A percentile compares a stretch with the other conserved stretches of the same genome.
Evolutionary conservation across 2,888 invertebrate genomes (phyloP).

Genomic region (Sinodicranocentrus sp.): DNA sequence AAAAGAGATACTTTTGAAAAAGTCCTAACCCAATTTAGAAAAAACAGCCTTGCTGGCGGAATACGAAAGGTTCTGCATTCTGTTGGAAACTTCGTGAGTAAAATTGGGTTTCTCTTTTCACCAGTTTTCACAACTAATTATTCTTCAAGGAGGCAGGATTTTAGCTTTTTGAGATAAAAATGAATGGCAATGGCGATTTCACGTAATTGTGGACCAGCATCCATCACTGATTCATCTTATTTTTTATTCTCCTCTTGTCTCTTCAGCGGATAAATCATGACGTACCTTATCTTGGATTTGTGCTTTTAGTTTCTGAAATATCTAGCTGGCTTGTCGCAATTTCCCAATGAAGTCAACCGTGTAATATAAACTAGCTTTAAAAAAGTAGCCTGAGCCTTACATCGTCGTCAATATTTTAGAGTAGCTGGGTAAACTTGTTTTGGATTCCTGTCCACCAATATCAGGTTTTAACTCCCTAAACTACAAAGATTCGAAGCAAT

Average conservation of each 20-base stretch:
- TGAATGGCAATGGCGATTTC: neutral
- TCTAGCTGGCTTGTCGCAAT: slow-evolving; percentile 12
- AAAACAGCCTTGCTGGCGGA: neutral
- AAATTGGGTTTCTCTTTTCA: slow-evolving; percentile 8
- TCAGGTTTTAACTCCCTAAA: too few relatives aligned
- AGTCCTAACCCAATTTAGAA: neutral
- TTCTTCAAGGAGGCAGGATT: neutral
- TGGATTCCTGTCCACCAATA: neutral
- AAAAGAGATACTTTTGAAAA: too few relatives aligned
- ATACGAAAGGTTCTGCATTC: neutral
- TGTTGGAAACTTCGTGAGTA: neutral
- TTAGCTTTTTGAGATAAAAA: neutral
- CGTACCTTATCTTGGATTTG: neutral
- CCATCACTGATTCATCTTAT: slow-evolving; percentile 9
- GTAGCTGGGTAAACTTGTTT: neutral
- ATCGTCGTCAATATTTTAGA: neutral
- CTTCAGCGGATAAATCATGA: slow-evolving; percentile 15
- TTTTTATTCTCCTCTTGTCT: slow-evolving; percentile 44
- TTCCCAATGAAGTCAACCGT: neutral
- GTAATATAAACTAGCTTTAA: neutral
- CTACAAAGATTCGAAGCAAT: too few relatives aligned
- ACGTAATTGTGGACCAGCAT: neutral
- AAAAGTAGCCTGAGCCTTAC: neutral
- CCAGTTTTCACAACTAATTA: slow-evolving; percentile 28
- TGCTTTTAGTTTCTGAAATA: neutral